Evolutionary conservation across 2,888 invertebrate genomes (phyloP).

Genomic region (Meta bourneti): DNA sequence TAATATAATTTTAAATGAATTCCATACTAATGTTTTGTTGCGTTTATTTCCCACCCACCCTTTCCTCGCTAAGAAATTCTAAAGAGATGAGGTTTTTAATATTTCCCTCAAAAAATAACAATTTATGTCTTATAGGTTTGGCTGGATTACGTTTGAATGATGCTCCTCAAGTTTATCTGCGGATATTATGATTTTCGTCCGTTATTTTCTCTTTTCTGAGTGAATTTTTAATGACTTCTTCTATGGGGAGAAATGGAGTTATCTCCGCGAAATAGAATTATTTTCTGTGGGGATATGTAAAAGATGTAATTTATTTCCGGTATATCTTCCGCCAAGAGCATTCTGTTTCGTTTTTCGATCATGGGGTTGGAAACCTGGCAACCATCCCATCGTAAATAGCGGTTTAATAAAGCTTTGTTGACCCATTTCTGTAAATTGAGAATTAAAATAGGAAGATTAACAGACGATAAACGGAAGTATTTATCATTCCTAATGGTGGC

Average conservation of each 20-base stretch:
- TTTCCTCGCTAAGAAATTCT: background rate
- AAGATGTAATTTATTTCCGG: conserved; percentile 32
- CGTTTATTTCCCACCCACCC: background rate
- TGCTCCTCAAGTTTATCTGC: conserved; percentile 25
- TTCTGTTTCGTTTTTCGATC: background rate
- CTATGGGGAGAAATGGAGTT: background rate
- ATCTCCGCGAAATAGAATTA: conserved; percentile 12
- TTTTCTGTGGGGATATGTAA: conserved; percentile 11
- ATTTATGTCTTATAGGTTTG: conserved; percentile 6
- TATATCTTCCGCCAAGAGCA: background rate
- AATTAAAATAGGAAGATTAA: conserved; percentile 14
- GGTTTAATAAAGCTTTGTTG: conserved; percentile 6
- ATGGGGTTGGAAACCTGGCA: conserved; percentile 32
- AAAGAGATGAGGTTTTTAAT: conserved; percentile 3
- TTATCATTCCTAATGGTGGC: conserved; percentile 4
- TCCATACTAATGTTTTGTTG: conserved; percentile 26
- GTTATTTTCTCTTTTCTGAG: background rate
- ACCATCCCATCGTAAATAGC: conserved; percentile 21
- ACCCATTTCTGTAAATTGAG: background rate
- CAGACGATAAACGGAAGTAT: conserved; percentile 17
- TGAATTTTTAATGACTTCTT: conserved; percentile 8
- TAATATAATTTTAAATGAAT: conserved; percentile 76
- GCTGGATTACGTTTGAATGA: conserved; percentile 54
- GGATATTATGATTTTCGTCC: background rate
- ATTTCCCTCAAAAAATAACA: background rate